Evolutionary conservation across 2,888 invertebrate genomes (phyloP).

Genomic region (Trisateles emortualis): DNA sequence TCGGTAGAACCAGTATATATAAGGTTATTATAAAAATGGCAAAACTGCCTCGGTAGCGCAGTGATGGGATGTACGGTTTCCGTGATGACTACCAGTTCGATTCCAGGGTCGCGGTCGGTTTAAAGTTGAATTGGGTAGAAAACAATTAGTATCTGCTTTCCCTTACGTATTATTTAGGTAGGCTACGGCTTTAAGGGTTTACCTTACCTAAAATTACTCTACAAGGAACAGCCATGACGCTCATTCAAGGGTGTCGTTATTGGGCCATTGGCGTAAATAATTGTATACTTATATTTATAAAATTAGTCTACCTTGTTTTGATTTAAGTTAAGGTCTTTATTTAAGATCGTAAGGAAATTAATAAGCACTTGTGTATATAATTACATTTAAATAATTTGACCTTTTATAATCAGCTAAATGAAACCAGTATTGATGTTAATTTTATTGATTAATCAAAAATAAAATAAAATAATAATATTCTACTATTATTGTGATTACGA

Average conservation of each 20-base stretch:
- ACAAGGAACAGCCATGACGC: no score
- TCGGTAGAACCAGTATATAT: constrained; percentile 6
- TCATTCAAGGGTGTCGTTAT: not conserved
- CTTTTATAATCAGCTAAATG: constrained; percentile 11
- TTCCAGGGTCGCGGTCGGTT: no score
- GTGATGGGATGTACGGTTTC: no score
- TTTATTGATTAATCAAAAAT: not conserved
- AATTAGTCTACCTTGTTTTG: not conserved
- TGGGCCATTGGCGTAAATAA: not conserved
- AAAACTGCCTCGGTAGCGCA: no score
- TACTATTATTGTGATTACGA: not conserved
- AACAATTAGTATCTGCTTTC: no score
- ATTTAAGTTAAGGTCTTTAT: not conserved
- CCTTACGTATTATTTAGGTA: no score
- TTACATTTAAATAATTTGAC: constrained; percentile 6
- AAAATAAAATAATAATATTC: not conserved
- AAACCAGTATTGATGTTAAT: constrained; percentile 4
- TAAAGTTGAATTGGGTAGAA: no score
- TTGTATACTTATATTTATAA: not conserved
- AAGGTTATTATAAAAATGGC: constrained; percentile 4
- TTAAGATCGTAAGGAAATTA: constrained; percentile 4
- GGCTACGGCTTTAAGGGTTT: no score
- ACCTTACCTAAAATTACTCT: no score
- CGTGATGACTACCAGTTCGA: no score
- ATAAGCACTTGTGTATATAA: not conserved